These are phyloP conservation scores for Nothobranchius furzeri DNA, from an alignment of 2,113 vertebrate genomes.

Conservation along the genomic window DNA sequence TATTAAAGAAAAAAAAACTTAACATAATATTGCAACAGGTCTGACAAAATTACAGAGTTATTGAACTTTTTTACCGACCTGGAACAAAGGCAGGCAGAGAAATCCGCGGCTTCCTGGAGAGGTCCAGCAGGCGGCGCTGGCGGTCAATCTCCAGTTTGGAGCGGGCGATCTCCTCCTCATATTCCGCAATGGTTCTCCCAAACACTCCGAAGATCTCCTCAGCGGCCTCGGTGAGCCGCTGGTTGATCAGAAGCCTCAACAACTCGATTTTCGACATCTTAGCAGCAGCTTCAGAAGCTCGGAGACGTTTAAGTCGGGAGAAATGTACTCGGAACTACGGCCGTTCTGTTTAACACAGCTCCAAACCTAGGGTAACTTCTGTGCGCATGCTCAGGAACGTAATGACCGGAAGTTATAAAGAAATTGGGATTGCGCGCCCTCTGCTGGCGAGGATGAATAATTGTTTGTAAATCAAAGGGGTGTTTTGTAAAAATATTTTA, in stretches of 20 bases:
- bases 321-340: background rate
- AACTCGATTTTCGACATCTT: slow-evolving; percentile 50
- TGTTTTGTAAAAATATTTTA: no score
- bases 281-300: accelerated
- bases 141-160: slow-evolving; percentile 49
- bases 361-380: slow-evolving; percentile 14
- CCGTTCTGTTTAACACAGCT: slow-evolving; percentile 1
- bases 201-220: slow-evolving; percentile 60
- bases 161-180: slow-evolving; percentile 53
- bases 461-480: background rate
- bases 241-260: slow-evolving; percentile 51
- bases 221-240: slow-evolving; percentile 50
- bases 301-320: background rate
- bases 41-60: background rate
- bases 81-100: background rate
- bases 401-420: background rate
- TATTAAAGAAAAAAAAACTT: no score
- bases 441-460: slow-evolving; percentile 1
- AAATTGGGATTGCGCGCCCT: background rate
- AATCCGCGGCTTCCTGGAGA: slow-evolving; percentile 14
- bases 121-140: slow-evolving; percentile 41
- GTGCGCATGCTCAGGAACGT: slow-evolving; percentile 23
- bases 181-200: slow-evolving; percentile 43
- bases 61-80: background rate
- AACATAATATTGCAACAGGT: background rate